Evolutionary conservation across 2,888 invertebrate genomes (phyloP).

Genomic region (Meta bourneti): DNA sequence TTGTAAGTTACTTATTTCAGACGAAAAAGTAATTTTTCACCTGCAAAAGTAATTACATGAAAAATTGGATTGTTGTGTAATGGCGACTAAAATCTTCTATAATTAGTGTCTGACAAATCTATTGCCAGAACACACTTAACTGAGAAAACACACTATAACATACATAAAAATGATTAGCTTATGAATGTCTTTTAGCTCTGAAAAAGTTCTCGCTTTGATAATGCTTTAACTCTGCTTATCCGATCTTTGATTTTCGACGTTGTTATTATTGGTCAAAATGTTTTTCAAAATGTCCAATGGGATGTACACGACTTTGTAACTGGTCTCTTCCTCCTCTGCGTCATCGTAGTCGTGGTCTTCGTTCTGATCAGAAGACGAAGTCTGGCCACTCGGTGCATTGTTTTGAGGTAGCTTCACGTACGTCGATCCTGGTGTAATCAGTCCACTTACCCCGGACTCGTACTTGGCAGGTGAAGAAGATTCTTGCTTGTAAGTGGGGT

Average conservation of each 20-base stretch:
- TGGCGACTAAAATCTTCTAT: background rate
- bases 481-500: background rate
- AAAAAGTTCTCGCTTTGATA: background rate
- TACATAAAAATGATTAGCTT: background rate
- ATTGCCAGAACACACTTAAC: background rate
- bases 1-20: too few species aligned
- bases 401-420: slow-evolving; percentile 32
- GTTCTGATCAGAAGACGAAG: background rate
- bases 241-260: slow-evolving; percentile 39
- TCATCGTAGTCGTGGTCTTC: slow-evolving; percentile 15
- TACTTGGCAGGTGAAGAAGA: background rate
- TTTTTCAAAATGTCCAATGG: slow-evolving; percentile 68
- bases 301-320: slow-evolving; percentile 73
- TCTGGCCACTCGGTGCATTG: background rate
- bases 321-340: slow-evolving; percentile 53
- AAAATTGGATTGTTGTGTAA: background rate
- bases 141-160: background rate
- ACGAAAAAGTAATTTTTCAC: too few species aligned
- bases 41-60: background rate
- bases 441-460: background rate
- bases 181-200: background rate
- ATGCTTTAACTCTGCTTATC: slow-evolving; percentile 37
- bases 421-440: background rate
- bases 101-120: background rate
- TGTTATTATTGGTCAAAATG: slow-evolving; percentile 61